These are phyloP conservation scores for Labeo calbasu DNA, from an alignment of 2,797 vertebrate species.

Conservation along the genomic window DNA sequence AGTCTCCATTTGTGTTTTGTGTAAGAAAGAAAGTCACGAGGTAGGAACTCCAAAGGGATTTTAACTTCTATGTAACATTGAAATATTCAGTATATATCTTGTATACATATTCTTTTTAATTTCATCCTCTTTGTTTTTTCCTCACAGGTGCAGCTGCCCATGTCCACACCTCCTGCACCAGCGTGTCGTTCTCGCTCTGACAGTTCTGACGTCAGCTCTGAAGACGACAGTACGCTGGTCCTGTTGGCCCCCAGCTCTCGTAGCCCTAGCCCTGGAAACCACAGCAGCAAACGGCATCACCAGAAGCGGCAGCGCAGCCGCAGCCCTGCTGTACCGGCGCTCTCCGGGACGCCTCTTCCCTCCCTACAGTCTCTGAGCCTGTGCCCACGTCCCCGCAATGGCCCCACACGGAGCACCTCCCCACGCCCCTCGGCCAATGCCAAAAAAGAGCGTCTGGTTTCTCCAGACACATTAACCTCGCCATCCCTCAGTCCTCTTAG, in stretches of 20 bases:
- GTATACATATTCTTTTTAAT: not conserved
- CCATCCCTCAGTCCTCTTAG: slow-evolving; percentile 69
- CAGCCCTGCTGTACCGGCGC: slow-evolving; percentile 79
- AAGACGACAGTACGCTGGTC: slow-evolving; percentile 95
- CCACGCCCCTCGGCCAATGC: slow-evolving; percentile 72
- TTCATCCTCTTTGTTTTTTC: not conserved
- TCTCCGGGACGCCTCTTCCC: slow-evolving; percentile 81
- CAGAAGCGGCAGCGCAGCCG: slow-evolving; percentile 77
- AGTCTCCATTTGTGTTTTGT: not conserved
- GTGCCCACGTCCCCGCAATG: slow-evolving; percentile 84
- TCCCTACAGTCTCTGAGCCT: slow-evolving; percentile 82
- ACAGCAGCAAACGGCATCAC: slow-evolving; percentile 67
- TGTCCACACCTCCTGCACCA: slow-evolving; percentile 79
- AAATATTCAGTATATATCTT: not conserved
- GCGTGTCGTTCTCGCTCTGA: slow-evolving; percentile 77
- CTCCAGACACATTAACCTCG: slow-evolving; percentile 66
- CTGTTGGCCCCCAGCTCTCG: slow-evolving; percentile 87
- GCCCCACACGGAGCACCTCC: slow-evolving; percentile 78
- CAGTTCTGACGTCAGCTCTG: slow-evolving; percentile 87
- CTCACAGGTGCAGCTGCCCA: slow-evolving; percentile 82
- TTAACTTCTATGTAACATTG: not conserved
- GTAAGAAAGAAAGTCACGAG: not conserved
- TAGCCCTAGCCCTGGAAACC: slow-evolving; percentile 85
- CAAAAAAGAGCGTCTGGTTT: slow-evolving; percentile 78
- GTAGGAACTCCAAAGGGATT: not conserved